A percentile compares a stretch with the other conserved stretches of the same genome.
phyloP scores from a whole-genome alignment of 1,140 invertebrate species.

The Drusus annulatus region DNA sequence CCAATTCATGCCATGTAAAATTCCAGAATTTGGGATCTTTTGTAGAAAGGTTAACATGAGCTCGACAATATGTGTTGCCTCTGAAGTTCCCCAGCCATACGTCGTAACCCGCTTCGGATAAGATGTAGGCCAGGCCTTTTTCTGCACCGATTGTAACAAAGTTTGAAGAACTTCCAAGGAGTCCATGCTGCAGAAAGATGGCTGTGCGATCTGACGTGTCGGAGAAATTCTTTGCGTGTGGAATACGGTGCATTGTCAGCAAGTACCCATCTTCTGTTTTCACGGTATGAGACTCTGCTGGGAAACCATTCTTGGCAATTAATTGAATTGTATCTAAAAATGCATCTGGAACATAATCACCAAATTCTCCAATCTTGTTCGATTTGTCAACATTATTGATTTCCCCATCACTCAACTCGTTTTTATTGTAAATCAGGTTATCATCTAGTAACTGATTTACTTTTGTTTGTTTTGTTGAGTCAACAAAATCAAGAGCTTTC shows the following conservation, averaged over 20 bases:
- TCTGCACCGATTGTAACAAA: constrained; percentile 80
- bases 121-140: constrained; percentile 74
- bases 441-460: no score
- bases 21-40: constrained; percentile 76
- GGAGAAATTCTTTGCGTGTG: constrained; percentile 64
- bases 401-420: not conserved
- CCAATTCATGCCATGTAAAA: constrained; percentile 81
- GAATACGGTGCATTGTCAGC: constrained; percentile 81
- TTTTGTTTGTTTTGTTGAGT: no score
- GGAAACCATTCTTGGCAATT: constrained; percentile 77
- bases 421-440: no score
- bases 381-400: not conserved
- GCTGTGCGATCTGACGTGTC: constrained; percentile 63
- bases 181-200: constrained; percentile 83
- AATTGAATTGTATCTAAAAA: constrained; percentile 72
- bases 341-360: constrained; percentile 62
- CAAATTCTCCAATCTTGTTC: constrained; percentile 7
- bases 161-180: constrained; percentile 82
- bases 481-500: no score
- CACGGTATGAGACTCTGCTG: constrained; percentile 77
- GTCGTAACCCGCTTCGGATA: constrained; percentile 77
- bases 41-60: constrained; percentile 69
- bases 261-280: constrained; percentile 82
- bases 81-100: constrained; percentile 80
- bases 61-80: constrained; percentile 76